A percentile compares a stretch with the other conserved stretches of the same genome.
Conservation (phyloP, 1,140 invertebrate genomes). For the Halictus rubicundus region DNA sequence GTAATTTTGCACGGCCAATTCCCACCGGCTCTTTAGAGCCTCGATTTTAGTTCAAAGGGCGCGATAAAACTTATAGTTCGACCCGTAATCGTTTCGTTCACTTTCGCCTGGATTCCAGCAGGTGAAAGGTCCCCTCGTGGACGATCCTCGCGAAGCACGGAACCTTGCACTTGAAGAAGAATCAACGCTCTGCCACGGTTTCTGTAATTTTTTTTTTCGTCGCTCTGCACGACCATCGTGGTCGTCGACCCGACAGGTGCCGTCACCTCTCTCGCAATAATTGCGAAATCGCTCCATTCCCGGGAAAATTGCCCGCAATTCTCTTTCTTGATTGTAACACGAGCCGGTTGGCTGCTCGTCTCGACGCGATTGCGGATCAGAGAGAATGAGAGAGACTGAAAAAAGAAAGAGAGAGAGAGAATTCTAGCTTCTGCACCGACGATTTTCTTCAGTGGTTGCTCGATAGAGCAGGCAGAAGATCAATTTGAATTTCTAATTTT, state of each 20-base stretch:
- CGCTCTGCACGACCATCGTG: neutral
- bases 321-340: conserved; percentile 17
- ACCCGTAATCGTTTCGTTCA: no score
- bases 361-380: no score
- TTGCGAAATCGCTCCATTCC: conserved; percentile 57
- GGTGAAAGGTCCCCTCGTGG: neutral
- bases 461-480: neutral
- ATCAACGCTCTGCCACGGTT: no score
- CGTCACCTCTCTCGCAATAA: conserved; percentile 46
- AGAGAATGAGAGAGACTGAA: neutral
- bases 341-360: neutral
- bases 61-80: no score
- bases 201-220: neutral
- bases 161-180: no score
- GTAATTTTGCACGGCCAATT: no score
- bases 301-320: conserved; percentile 55
- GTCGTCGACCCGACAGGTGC: conserved; percentile 13
- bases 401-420: neutral
- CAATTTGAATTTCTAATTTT: conserved; percentile 30
- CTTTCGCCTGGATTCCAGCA: neutral
- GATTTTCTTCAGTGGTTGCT: neutral
- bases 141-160: no score
- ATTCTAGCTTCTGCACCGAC: neutral
- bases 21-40: no score
- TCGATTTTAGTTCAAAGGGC: no score